Evolutionary conservation across 2,113 vertebrate genomes (phyloP).

Genomic region (Empidonax traillii): DNA sequence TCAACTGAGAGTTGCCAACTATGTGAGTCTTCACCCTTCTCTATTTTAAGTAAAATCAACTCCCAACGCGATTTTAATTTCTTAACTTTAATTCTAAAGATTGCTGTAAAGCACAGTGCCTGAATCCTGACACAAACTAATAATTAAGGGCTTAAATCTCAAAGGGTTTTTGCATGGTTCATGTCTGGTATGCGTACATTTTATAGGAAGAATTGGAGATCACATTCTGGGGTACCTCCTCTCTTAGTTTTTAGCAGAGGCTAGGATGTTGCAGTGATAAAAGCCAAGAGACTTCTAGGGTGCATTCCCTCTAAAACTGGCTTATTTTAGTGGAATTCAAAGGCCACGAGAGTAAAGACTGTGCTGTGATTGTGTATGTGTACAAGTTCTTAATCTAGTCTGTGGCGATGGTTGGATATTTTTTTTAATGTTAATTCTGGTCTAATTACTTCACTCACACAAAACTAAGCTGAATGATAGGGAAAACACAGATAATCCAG

Average conservation of each 20-base stretch:
- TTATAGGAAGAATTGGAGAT: constrained; percentile 2
- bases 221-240: constrained; percentile 9
- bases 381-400: background rate
- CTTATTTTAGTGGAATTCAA: constrained; percentile 11
- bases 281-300: background rate
- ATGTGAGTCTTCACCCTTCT: background rate
- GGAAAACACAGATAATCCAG: background rate
- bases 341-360: background rate
- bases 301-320: background rate
- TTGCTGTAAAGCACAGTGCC: constrained; percentile 45
- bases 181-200: background rate
- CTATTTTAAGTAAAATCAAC: background rate
- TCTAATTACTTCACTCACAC: background rate
- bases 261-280: constrained; percentile 34
- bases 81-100: background rate
- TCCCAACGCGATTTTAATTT: background rate
- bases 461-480: background rate
- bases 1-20: constrained; percentile 32
- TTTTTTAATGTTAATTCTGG: background rate
- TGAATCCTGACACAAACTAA: constrained; percentile 37
- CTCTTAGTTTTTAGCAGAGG: constrained; percentile 14
- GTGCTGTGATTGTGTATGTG: constrained; percentile 21
- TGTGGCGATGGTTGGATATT: constrained; percentile 1
- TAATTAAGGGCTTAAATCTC: constrained; percentile 55
- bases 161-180: constrained; percentile 49